Conservation (phyloP, 2,797 vertebrate genomes). For the Pitangus sulphuratus region DNA sequence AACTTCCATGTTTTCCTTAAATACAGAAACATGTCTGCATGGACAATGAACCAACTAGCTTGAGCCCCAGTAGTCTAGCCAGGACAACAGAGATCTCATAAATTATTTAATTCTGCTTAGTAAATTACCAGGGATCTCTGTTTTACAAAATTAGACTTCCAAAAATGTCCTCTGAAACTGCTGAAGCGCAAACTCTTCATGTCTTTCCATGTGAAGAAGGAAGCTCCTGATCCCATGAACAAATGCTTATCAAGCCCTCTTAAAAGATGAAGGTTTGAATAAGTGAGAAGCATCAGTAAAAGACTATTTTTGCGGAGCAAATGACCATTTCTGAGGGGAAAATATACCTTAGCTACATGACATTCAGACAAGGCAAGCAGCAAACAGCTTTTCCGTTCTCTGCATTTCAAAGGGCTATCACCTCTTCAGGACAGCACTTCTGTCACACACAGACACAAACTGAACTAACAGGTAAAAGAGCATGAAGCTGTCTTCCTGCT, state of each 20-base stretch:
- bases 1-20: not conserved
- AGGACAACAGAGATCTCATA: not conserved
- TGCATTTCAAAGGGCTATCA: not conserved
- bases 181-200: not conserved
- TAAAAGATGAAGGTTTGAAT: accelerated
- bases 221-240: not conserved
- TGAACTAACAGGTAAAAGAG: not conserved
- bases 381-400: not conserved
- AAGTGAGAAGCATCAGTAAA: not conserved
- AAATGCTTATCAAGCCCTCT: not conserved
- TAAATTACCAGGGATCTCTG: not conserved
- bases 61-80: not conserved
- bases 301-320: not conserved
- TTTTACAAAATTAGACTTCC: not conserved
- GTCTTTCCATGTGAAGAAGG: not conserved
- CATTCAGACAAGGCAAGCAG: not conserved
- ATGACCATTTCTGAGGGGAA: not conserved
- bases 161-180: not conserved
- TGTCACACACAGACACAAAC: not conserved
- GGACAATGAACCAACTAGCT: not conserved
- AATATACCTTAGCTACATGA: not conserved
- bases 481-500: not conserved
- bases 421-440: not conserved
- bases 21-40: not conserved
- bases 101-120: not conserved